Evolutionary conservation across 92 coral and sea anemone genomes (phyloP), one percentile per base, ranked within the genome.

Genomic region (Porites divaricata): DNA sequence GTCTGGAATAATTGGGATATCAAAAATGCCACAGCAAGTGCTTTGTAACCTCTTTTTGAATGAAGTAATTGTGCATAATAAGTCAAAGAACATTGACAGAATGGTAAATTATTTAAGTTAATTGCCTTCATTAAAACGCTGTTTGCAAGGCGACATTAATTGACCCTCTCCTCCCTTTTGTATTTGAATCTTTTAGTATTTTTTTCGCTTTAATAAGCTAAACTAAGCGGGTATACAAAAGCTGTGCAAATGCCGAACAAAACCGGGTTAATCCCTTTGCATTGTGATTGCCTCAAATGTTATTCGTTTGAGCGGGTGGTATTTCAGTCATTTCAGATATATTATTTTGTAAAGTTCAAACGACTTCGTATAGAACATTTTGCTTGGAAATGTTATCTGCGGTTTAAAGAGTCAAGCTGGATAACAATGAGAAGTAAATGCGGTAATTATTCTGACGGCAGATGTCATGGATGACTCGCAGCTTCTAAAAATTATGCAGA

Each of bases 401-500:
- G 63, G 67, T 70, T 63, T 2, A 19, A 41, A 51, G 10, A 56
- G 1, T 56, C 26, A 69, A 13, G n/a, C 12, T 53, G 5, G 11
- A n/a, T 35, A 21, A n/a, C 81, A 48, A 45, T 62, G 52, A 67
- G 21, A 68, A 52, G 66, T 24, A 51, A 52, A 51, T 22, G 76
- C 16, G 76, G 75, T 54, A n/a, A 80, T 80, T 68, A 57, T 20
- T 63, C 25, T 67, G 20, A 56, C 77, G 73, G 67, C 85, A 80
- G 76, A 35, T 80, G 85, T 69, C 45, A 72, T 73, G 79, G 21
- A 73, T 48, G 72, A 12, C 68, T 72, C 72, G 51, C 19, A 22
- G 61, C 23, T 21, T 59, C 79, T 72, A 16, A 58, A 45, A 73
- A 74, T 19, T 72, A 82, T 72, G 86, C 86, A 82, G 79, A 72